These are phyloP conservation scores for Pollenia griseotomentosa DNA, from an alignment of 2,888 invertebrate genomes.

Conservation along the genomic window DNA sequence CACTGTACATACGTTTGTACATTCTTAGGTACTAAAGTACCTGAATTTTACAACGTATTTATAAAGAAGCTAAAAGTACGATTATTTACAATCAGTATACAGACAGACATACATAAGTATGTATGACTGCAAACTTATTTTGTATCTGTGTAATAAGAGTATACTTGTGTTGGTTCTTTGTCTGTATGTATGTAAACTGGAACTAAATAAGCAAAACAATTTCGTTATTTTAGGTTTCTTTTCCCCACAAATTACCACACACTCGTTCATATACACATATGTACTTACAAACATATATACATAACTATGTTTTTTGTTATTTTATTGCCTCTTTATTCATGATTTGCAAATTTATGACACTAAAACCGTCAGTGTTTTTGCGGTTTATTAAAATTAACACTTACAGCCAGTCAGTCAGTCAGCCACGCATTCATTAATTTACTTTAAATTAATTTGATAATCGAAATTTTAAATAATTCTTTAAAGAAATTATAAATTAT, in stretches of 20 bases:
- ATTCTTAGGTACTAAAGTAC: no score
- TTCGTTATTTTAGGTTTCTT: background rate
- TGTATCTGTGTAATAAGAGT: no score
- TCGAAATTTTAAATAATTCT: background rate
- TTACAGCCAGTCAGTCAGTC: background rate
- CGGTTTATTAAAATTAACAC: conserved; percentile 36
- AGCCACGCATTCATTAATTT: no score
- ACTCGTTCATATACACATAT: background rate
- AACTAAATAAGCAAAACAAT: no score
- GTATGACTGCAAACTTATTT: no score
- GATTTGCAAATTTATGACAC: conserved; percentile 41
- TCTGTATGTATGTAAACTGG: background rate
- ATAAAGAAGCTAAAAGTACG: no score
- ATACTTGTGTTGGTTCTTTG: no score
- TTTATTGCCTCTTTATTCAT: conserved; percentile 7
- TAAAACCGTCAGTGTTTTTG: conserved; percentile 28
- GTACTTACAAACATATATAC: background rate
- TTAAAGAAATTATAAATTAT: background rate
- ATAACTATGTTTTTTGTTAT: conserved; percentile 7
- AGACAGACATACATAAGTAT: background rate
- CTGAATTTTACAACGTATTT: no score
- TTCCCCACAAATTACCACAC: background rate
- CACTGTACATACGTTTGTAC: no score
- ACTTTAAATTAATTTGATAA: no score
- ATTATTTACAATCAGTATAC: no score